Conservation (phyloP, 2,888 invertebrate genomes). For the Pheosia gnoma region DNA sequence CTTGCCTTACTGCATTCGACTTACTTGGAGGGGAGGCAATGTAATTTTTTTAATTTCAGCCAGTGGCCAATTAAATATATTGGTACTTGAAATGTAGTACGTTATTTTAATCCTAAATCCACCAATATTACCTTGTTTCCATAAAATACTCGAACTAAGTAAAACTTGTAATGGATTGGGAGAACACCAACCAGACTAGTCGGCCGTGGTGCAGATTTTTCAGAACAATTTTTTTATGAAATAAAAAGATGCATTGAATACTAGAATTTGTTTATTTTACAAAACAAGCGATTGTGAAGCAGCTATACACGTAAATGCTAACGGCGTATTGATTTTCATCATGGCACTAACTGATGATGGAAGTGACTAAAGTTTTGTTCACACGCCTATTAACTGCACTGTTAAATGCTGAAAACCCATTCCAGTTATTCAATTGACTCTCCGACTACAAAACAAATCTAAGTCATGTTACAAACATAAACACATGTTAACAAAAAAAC, state of each 20-base stretch:
- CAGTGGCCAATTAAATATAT: constrained; percentile 83
- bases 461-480: constrained; percentile 42
- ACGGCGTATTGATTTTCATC: constrained; percentile 7
- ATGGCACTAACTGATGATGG: background rate
- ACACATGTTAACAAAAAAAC: constrained; percentile 52
- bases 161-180: no score
- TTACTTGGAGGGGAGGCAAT: constrained; percentile 72
- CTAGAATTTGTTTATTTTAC: constrained; percentile 74
- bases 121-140: background rate
- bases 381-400: constrained; percentile 19
- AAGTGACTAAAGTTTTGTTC: constrained; percentile 8
- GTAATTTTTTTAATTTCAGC: constrained; percentile 81
- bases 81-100: constrained; percentile 77
- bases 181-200: no score
- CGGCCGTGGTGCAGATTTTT: background rate
- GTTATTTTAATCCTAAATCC: constrained; percentile 60
- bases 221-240: constrained; percentile 12
- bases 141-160: background rate
- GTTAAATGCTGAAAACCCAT: constrained; percentile 39
- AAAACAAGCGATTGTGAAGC: constrained; percentile 54
- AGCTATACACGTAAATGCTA: constrained; percentile 43
- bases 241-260: constrained; percentile 31
- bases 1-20: constrained; percentile 60
- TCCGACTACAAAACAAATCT: constrained; percentile 44
- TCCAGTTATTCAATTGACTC: constrained; percentile 41